Conservation (phyloP, 2,797 vertebrate species). For the Alauda arvensis region DNA sequence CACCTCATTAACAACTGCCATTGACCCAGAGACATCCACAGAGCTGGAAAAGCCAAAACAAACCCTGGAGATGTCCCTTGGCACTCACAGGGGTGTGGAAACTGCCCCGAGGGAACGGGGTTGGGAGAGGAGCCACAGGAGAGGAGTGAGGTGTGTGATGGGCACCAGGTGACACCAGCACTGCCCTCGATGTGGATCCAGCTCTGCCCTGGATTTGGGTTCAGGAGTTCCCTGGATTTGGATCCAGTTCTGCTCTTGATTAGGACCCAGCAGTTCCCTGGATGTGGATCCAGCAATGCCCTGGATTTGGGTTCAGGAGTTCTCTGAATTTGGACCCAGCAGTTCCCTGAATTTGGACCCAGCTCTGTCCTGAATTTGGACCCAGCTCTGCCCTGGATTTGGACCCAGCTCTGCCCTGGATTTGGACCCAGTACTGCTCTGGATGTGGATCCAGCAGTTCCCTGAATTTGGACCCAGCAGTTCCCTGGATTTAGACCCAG, state of each 20-base stretch:
- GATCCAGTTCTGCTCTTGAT: no score
- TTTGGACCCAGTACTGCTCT: not conserved
- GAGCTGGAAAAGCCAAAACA: not conserved
- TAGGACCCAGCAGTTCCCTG: no score
- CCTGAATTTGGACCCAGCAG: not conserved
- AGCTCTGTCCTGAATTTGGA: not conserved
- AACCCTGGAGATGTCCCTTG: not conserved
- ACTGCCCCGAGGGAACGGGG: not conserved
- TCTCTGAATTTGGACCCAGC: not conserved
- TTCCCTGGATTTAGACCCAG: not conserved
- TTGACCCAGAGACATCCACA: not conserved
- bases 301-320: not conserved
- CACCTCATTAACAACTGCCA: not conserved
- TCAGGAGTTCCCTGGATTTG: not conserved
- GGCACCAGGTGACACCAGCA: not conserved
- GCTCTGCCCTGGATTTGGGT: not conserved
- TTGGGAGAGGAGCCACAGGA: not conserved
- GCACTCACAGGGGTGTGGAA: not conserved
- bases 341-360: not conserved
- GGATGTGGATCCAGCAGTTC: no score
- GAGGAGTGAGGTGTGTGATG: rapidly evolving
- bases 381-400: not conserved
- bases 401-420: no score
- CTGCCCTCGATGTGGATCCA: not conserved
- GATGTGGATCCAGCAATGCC: not conserved